phyloP scores from a whole-genome alignment of 2,888 invertebrate genomes.

The Hemaris fuciformis region DNA sequence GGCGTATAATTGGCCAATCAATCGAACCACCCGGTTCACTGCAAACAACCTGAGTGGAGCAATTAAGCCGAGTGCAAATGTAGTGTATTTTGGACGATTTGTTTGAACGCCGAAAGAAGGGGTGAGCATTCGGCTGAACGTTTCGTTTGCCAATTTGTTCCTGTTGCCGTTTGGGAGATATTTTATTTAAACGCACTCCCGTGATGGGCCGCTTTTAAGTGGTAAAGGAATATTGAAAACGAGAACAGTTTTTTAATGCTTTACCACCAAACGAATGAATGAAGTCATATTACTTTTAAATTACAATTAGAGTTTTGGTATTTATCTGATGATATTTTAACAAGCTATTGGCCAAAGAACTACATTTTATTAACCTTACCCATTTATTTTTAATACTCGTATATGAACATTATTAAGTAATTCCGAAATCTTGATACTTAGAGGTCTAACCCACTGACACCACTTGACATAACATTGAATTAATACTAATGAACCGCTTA shows the following conservation, averaged over 20 bases:
- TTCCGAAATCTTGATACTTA: too few species aligned
- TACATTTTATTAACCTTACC: too few species aligned
- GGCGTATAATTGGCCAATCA: constrained; percentile 71
- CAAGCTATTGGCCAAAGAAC: too few species aligned
- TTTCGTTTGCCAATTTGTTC: constrained; percentile 8
- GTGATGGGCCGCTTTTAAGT: not conserved
- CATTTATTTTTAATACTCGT: too few species aligned
- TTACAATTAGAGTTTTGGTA: too few species aligned
- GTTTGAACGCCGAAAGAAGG: constrained; percentile 23
- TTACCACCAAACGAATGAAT: too few species aligned
- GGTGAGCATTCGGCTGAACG: constrained; percentile 11
- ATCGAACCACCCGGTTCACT: constrained; percentile 49
- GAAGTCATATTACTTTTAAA: too few species aligned
- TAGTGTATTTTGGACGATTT: constrained; percentile 31
- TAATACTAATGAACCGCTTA: not conserved
- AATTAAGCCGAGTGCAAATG: constrained; percentile 53
- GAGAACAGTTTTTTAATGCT: too few species aligned
- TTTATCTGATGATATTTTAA: too few species aligned
- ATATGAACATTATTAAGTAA: too few species aligned
- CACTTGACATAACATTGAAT: not conserved
- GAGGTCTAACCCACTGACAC: too few species aligned
- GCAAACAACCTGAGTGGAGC: constrained; percentile 49
- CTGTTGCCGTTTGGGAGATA: not conserved
- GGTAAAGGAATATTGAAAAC: not conserved
- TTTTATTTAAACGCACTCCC: not conserved